These are phyloP conservation scores for Leucopsar rothschildi DNA, from an alignment of 2,113 vertebrate genomes.

Conservation along the genomic window DNA sequence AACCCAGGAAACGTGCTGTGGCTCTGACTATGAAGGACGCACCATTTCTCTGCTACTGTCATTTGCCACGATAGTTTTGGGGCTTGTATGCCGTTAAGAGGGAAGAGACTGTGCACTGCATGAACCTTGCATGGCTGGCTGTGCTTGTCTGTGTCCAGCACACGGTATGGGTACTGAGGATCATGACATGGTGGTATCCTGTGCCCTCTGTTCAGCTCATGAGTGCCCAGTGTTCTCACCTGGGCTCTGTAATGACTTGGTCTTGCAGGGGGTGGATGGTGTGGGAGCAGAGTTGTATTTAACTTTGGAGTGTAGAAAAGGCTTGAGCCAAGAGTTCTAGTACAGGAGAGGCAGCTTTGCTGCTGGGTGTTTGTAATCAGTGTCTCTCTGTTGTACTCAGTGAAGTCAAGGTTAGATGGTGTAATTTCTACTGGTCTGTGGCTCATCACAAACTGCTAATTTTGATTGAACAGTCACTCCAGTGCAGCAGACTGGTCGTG, in stretches of 20 bases:
- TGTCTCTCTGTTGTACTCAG: not conserved
- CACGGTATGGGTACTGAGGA: not conserved
- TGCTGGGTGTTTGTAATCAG: not conserved
- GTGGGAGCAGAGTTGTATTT: accelerated
- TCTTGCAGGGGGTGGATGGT: not conserved
- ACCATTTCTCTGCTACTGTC: not conserved
- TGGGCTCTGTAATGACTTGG: not conserved
- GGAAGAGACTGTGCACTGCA: accelerated
- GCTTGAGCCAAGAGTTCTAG: not conserved
- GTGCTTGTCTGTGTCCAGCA: accelerated
- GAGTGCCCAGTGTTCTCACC: not conserved
- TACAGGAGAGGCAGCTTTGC: not conserved
- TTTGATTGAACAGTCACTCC: not conserved
- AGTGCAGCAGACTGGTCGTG: not conserved
- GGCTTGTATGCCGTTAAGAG: not conserved
- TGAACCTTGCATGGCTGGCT: not conserved
- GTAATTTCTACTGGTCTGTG: not conserved
- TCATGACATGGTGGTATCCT: accelerated
- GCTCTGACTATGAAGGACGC: not conserved
- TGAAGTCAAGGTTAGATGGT: not conserved
- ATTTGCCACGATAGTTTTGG: not conserved
- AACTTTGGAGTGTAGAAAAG: not conserved
- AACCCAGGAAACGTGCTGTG: not conserved
- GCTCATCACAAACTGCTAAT: not conserved
- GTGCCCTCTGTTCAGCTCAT: not conserved